These are phyloP conservation scores for Brachymystax lenok DNA, from an alignment of 2,797 vertebrate species.

Conservation along the genomic window DNA sequence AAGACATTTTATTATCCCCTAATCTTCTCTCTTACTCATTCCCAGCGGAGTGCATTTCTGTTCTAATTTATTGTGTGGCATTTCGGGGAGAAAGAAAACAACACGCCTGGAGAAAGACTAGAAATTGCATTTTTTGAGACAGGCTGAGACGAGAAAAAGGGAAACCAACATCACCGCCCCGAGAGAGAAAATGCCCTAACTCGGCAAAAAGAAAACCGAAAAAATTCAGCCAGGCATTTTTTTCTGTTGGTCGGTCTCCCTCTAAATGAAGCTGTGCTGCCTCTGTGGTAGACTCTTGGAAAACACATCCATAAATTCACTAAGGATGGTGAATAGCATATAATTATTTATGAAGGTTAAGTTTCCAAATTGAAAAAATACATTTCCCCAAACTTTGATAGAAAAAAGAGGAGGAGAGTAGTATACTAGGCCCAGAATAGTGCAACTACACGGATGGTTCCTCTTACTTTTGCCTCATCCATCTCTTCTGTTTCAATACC, in stretches of 20 bases:
- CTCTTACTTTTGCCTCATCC: not conserved
- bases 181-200: slow-evolving; percentile 34
- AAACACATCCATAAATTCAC: slow-evolving; percentile 62
- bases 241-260: slow-evolving; percentile 22
- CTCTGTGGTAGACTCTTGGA: slow-evolving; percentile 55
- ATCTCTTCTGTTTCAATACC: not conserved
- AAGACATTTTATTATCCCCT: not conserved
- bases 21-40: not conserved
- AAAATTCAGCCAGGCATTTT: slow-evolving; percentile 41
- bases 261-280: slow-evolving; percentile 52
- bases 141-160: not conserved
- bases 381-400: slow-evolving; percentile 51
- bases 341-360: slow-evolving; percentile 73
- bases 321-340: slow-evolving; percentile 53
- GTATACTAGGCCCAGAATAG: slow-evolving; percentile 4
- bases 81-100: slow-evolving; percentile 1
- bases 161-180: slow-evolving; percentile 25
- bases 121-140: slow-evolving; percentile 11
- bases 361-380: slow-evolving; percentile 66
- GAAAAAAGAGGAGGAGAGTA: slow-evolving; percentile 26
- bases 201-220: slow-evolving; percentile 35
- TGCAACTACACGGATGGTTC: slow-evolving; percentile 8
- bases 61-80: not conserved
- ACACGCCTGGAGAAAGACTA: slow-evolving; percentile 8
- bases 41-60: too few relatives aligned